Base-by-base conservation (phyloP, 1,140 invertebrate species). In the Drosophila albomicans region DNA sequence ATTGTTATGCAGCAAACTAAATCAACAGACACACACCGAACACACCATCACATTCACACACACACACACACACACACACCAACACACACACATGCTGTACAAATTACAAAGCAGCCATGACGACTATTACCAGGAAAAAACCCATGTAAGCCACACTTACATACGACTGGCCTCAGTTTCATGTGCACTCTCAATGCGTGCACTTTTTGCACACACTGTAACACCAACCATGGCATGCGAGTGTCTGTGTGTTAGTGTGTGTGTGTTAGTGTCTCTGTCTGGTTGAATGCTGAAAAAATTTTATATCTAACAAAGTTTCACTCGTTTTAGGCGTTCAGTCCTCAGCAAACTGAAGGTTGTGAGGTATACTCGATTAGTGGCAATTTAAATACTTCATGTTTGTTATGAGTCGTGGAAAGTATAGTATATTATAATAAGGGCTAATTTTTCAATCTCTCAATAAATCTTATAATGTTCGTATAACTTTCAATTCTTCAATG, bases 1-100 rank as follows among this genome's bases (percentile, higher is more conserved):
- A 88, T 88, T 88, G 84, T 88, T 88, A 88, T 88, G 84, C 84
- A 88, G 82, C 85, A 87, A 87, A 87, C 84, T 88, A 88, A 88
- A 88, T 89, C 84, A 88, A 88, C 84, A 89, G 73, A 75, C 80
- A 78, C 73, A 61, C 32, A 45, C 70, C 64, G 62, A 49, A 64
- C 58, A 25, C 6, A 32, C 45, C 52, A 45, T 54, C 30, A 3
- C 69, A 48, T 49, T 16, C 49, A 48, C 46, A 35, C 59, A 78
- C 84, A 80, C 68, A 7, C 69, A n/a, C 41, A 38, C 66, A 71
- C 15, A 15, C 15, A 15, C 52, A 64, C 48, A 41, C 32, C n/a
- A 4, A 32, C 51, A 32, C 62, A 25, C 38, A 41, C 13, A 25
- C n/a, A 35, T 35, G 30, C 63, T 46, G 70, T 78, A 75, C 80